Percentiles rank a stretch among this genome's conserved stretches.
Evolutionary conservation across 1,140 invertebrate genomes (phyloP).

Genomic region (Pentalonia nigronervosa): DNA sequence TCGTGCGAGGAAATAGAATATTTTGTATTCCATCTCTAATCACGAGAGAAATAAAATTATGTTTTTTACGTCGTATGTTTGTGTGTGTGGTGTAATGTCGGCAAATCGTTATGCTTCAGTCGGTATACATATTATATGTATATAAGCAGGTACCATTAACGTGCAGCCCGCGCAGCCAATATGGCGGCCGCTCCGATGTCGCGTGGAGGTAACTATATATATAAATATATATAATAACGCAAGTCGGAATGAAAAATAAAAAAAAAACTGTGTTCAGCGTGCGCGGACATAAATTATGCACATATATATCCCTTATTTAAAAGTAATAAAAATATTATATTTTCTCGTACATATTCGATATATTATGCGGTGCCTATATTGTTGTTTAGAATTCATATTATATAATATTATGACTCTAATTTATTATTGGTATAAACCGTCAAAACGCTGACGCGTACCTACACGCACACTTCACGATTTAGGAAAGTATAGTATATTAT

Average conservation of each 20-base stretch:
- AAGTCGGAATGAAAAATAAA: neutral
- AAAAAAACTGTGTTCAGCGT: neutral
- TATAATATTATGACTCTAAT: neutral
- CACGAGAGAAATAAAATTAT: neutral
- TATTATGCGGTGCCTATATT: neutral
- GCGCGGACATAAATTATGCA: constrained; percentile 23
- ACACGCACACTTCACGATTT: too few species aligned
- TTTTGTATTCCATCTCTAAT: neutral
- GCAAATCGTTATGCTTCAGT: constrained; percentile 26
- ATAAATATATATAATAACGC: neutral
- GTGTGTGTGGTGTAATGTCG: constrained; percentile 9
- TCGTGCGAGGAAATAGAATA: neutral
- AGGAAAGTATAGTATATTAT: neutral
- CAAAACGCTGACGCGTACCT: neutral
- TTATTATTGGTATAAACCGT: neutral
- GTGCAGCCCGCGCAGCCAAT: constrained; percentile 9
- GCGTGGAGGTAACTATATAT: neutral
- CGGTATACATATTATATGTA: neutral
- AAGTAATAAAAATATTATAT: neutral
- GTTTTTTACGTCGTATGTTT: neutral
- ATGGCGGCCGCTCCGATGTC: neutral
- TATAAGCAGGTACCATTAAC: constrained; percentile 30
- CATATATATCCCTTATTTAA: neutral
- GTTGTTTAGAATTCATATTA: neutral
- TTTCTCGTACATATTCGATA: neutral